phyloP scores from a whole-genome alignment of 2,113 vertebrate genomes.

The Indri indri region DNA sequence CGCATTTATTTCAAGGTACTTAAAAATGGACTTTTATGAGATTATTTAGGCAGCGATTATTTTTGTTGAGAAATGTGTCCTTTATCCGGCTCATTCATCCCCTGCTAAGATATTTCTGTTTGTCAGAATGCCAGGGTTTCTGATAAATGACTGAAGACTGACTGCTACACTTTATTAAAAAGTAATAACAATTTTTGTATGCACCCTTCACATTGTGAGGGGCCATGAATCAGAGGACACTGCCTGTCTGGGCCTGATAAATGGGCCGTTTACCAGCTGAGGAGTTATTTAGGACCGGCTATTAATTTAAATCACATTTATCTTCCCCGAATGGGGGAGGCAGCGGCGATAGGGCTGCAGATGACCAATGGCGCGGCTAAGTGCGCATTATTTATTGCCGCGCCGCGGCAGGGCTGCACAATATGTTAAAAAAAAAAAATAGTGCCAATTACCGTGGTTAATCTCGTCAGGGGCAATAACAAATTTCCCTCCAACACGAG shows the following conservation, averaged over 20 bases:
- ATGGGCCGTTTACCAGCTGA: conserved; percentile 99
- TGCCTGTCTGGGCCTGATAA: conserved; percentile 99
- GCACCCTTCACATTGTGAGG: conserved; percentile 97
- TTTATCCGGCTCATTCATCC: conserved; percentile 90
- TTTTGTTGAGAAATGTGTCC: conserved; percentile 90
- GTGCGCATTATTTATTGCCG: conserved; percentile 90
- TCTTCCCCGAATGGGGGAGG: conserved; percentile 90
- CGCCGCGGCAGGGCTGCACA: conserved; percentile 82
- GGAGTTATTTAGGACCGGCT: conserved; percentile 99
- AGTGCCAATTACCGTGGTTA: conserved; percentile 87
- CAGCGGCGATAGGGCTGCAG: conserved; percentile 84
- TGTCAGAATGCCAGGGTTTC: conserved; percentile 88
- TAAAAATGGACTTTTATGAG: conserved; percentile 89
- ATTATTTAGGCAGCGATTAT: conserved; percentile 88
- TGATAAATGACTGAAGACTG: conserved; percentile 99
- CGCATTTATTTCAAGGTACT: conserved; percentile 88
- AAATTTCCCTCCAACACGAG: conserved; percentile 82
- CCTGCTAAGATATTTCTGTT: conserved; percentile 89
- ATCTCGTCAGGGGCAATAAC: conserved; percentile 88
- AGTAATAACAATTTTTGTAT: conserved; percentile 99
- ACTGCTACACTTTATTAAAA: conserved; percentile 99
- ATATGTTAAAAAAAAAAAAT: conserved; percentile 75
- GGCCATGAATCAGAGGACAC: conserved; percentile 99
- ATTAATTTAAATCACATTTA: conserved; percentile 99
- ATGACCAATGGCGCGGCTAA: conserved; percentile 87